Percentiles rank a stretch among this genome's conserved stretches.
phyloP scores from a whole-genome alignment of 2,113 vertebrate species.

The Amazona guildingii region DNA sequence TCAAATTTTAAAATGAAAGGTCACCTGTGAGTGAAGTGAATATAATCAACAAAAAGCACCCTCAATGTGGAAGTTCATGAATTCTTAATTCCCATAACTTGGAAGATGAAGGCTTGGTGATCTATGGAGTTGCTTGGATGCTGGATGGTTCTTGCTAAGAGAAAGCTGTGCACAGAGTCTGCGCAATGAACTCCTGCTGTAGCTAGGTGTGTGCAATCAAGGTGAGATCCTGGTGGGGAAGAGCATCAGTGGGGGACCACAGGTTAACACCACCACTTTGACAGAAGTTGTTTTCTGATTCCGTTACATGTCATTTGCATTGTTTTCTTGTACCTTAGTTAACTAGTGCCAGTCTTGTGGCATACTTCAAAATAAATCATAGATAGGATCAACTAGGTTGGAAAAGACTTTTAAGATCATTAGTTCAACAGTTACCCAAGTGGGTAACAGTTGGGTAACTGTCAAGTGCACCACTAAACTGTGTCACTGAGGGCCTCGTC shows the following conservation, averaged over 20 bases:
- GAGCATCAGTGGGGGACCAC: background rate
- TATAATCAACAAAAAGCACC: background rate
- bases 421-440: background rate
- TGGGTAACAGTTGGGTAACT: background rate
- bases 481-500: background rate
- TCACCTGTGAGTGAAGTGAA: background rate
- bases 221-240: background rate
- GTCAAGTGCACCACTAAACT: background rate
- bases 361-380: background rate
- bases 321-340: background rate
- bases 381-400: background rate
- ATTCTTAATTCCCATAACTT: background rate
- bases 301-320: background rate
- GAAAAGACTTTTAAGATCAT: background rate
- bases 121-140: background rate
- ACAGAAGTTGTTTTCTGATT: background rate
- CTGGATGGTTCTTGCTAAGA: background rate
- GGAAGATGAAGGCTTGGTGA: background rate
- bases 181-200: background rate
- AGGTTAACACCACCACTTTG: background rate
- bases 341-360: background rate
- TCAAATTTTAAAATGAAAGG: background rate
- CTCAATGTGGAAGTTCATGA: background rate
- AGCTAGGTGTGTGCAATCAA: background rate
- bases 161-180: background rate